phyloP scores from a whole-genome alignment of 2,888 invertebrate genomes.

The Silvanus unidentatus region DNA sequence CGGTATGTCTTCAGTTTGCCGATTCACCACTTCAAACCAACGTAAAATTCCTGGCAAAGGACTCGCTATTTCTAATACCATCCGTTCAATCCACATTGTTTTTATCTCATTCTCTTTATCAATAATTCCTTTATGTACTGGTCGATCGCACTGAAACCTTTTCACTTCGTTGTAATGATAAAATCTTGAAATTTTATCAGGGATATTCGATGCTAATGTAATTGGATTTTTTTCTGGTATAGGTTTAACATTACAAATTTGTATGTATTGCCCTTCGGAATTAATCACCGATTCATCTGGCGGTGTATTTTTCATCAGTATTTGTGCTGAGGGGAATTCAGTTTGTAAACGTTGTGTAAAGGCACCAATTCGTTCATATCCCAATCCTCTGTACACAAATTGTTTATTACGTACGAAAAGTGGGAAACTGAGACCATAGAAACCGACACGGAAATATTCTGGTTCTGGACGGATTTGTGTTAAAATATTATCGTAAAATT shows the following conservation, averaged over 20 bases:
- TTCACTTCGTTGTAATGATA: conserved; percentile 88
- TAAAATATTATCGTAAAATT: conserved; percentile 86
- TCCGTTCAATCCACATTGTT: conserved; percentile 92
- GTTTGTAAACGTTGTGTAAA: conserved; percentile 90
- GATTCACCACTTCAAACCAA: conserved; percentile 85
- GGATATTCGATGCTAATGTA: conserved; percentile 57
- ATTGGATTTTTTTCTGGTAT: conserved; percentile 63
- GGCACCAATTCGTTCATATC: conserved; percentile 90
- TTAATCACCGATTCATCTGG: conserved; percentile 82
- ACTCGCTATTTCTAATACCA: conserved; percentile 74
- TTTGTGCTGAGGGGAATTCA: conserved; percentile 91
- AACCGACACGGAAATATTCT: conserved; percentile 92
- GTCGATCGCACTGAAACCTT: conserved; percentile 85
- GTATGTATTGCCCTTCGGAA: conserved; percentile 84
- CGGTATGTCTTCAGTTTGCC: conserved; percentile 68
- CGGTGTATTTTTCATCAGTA: conserved; percentile 84
- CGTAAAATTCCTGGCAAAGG: conserved; percentile 85
- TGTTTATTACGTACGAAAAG: conserved; percentile 92
- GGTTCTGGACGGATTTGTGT: conserved; percentile 85
- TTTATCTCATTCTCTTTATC: conserved; percentile 95
- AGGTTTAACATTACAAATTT: conserved; percentile 91
- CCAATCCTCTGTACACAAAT: conserved; percentile 91
- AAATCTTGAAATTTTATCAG: conserved; percentile 81
- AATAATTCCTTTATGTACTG: conserved; percentile 81
- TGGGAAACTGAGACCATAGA: conserved; percentile 89